Evolutionary conservation across 2,888 invertebrate genomes (phyloP), one percentile per base, ranked within the genome.

Genomic region (Chaitophorus viminalis): DNA sequence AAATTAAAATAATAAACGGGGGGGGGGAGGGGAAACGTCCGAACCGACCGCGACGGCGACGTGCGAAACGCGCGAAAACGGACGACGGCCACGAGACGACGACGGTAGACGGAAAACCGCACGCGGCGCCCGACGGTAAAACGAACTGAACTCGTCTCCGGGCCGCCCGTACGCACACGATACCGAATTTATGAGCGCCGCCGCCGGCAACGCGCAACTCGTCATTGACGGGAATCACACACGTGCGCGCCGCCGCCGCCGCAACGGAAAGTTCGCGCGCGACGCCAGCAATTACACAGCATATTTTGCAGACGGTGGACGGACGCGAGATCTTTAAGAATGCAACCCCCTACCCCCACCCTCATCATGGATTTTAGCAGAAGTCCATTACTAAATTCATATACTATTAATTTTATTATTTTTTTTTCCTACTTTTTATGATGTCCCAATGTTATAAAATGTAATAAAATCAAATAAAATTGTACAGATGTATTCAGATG

Each of bases 71-170:
- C 83, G 54, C 60, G 46, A 25, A 60, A 60, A 60, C 60, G 60
- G 11, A 46, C 82, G 33, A n/a, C 52, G 52, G 60, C 70, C 52
- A 46, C 65, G n/a, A 5, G 33, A 31, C 36, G 36, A 72, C 65
- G 54, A 72, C 70, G 9, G 29, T 6, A n/a, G 52, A 70, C 25
- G 52, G 29, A 85, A 86, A 78, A 78, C 78, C 72, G 79, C 86
- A 74, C 86, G 86, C 86, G 79, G 65, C 60, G 72, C 70, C 39
- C 79, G 72, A 60, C 86, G 72, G 79, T 31, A 74, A 74, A 79
- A 72, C 86, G 79, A 79, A 87, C 86, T 87, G 86, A 86, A 87
- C 86, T 79, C 78, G 78, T 86, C 70, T 78, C 78, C 75, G 74
- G 83, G 21, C 36, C 72, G 39, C 25, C 79, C 74, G 74, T 74